Base-by-base conservation (phyloP, 2,888 invertebrate genomes). In the Acheta domesticus region DNA sequence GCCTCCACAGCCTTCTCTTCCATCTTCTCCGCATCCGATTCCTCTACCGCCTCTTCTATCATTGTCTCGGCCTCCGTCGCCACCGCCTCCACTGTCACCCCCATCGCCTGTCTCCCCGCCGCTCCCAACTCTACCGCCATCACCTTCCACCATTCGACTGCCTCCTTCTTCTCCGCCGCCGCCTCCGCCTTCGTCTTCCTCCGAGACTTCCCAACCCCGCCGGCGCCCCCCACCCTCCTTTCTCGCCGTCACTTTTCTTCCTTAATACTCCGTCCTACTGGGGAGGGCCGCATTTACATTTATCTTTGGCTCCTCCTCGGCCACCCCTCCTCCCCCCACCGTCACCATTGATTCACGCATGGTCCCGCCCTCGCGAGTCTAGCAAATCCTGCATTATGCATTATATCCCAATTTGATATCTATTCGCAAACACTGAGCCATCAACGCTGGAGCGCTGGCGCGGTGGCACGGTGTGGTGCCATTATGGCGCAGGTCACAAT, bases 401-500 rank as follows among this genome's bases (percentile, higher is more conserved):
- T 62, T n/a, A 62, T 62, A 62, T 62, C 62, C 62, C 62, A 62
- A 62, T 62, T 62, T 62, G 62, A 62, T 62, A 62, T 62, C 62
- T 62, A 62, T 62, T 62, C 62, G 62, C 62, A 62, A 62, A 62
- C 62, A 62, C 62, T 19, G 62, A 11, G 62, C 62, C 62, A 62
- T 62, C 62, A 62, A n/a, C 14, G 62, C 36, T 36, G 19, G 62
- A 19, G 62, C 62, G 62, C 19, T 62, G 62, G 62, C 62, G 62
- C n/a, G 3, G 62, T 62, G 62, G 62, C n/a, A n/a, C n/a, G 62
- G 62, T n/a, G 36, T 3, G 36, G 36, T 36, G 36, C 36, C 36
- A 5, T 5, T 5, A 36, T 36, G 36, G 36, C 36, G 36, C 36
- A 36, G 36, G 36, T 36, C 36, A 0, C 36, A 36, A 36, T 36